These are phyloP conservation scores for Dryoscopus gambensis DNA, from an alignment of 2,113 vertebrate genomes.

Conservation along the genomic window DNA sequence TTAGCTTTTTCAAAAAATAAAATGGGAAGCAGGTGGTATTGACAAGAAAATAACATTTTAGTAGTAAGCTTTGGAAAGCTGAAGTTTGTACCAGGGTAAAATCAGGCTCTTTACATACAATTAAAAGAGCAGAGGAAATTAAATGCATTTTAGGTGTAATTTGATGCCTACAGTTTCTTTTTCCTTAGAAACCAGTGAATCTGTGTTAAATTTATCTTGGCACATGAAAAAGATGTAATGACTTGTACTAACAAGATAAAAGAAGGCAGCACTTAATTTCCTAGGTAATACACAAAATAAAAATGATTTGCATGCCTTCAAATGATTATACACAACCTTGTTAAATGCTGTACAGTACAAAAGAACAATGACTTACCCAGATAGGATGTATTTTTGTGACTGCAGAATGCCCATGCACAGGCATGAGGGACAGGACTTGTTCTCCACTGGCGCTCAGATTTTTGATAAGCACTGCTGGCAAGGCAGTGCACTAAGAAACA, in stretches of 20 bases:
- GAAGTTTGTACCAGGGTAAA: neutral
- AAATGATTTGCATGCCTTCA: constrained; percentile 57
- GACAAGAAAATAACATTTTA: neutral
- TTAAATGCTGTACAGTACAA: neutral
- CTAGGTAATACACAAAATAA: constrained; percentile 68
- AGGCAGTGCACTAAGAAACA: neutral
- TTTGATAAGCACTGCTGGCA: neutral
- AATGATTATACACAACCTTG: constrained; percentile 30
- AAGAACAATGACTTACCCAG: neutral
- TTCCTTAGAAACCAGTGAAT: constrained; percentile 51
- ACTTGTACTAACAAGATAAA: constrained; percentile 68
- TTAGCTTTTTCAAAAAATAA: neutral
- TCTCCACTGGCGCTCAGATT: neutral
- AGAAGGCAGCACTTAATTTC: constrained; percentile 64
- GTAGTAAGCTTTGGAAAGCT: neutral
- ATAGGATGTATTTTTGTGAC: neutral
- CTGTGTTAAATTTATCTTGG: constrained; percentile 66
- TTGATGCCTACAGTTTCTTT: constrained; percentile 38
- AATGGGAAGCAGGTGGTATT: neutral
- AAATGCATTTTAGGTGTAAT: constrained; percentile 50
- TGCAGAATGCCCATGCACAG: neutral
- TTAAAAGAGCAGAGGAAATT: constrained; percentile 34
- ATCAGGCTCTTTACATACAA: neutral
- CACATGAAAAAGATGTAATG: constrained; percentile 65
- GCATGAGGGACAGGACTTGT: neutral